Evolutionary conservation across 1,140 invertebrate species (phyloP), one percentile per base, ranked within the genome.

Genomic region (Lucilia sericata): DNA sequence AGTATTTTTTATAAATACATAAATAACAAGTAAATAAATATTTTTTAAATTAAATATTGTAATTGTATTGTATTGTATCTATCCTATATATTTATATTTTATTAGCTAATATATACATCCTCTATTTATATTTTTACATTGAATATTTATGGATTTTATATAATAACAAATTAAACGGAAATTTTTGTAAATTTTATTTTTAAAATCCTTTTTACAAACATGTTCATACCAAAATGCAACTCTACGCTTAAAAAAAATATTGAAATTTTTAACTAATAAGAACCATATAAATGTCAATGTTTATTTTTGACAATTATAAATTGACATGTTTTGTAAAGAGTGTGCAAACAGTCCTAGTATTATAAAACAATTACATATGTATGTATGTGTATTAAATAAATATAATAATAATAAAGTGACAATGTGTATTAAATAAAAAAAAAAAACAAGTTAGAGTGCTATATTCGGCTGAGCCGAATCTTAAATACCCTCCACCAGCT

Each of bases 11-110:
- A 51, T 51, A 51, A 12, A 17, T 49, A 2, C 5, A 14, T 49
- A 49, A 12, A 49, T 49, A 2, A 55, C 17, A 55, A 17, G 13
- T 12, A 55, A 55, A 12, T 55, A 10, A 0, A 55, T 17, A 55
- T 12, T 8, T 42, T 42, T 42, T 42, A 2, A 42, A 42, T 42
- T 42, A 42, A 42, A 42, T 42, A 42, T 42, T 36, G 36, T 70
- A 70, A 70, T 70, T 21, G n/a, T 65, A 65, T 65, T n/a, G 8
- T 65, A 65, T n/a, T 65, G 65, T 70, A 70, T 70, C 65, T 70
- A 70, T 70, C 65, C 65, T 70, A 70, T 70, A 70, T 70, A 25
- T 25, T 30, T 30, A 30, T 30, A 30, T 30, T 30, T 70, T 70
- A 25, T 70, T 70, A 70, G 65, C 8, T 70, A 70, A 70, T 70